Evolutionary conservation across 2,888 invertebrate species (phyloP).

Genomic region (Anthophora plumipes): DNA sequence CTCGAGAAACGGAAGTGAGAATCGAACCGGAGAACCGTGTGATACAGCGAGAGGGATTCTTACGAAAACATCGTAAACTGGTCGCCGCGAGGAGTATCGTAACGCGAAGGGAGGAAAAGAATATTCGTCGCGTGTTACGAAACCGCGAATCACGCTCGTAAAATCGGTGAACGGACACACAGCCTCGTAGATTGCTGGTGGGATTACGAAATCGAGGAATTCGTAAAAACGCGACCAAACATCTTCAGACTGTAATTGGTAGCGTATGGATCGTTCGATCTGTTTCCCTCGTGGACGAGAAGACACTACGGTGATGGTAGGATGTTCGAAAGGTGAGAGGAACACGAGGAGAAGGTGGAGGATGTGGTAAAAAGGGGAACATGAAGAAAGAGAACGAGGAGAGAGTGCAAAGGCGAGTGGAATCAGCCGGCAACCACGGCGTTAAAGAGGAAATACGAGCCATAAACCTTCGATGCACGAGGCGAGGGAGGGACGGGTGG

Average conservation of each 20-base stretch:
- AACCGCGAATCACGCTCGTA: slow-evolving; percentile 20
- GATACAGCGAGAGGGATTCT: not conserved
- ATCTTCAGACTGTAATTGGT: too few species aligned
- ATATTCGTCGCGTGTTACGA: slow-evolving; percentile 30
- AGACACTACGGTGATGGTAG: too few species aligned
- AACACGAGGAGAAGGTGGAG: too few species aligned
- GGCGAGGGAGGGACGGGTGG: slow-evolving; percentile 32
- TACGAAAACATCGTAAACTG: not conserved
- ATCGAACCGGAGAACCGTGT: not conserved
- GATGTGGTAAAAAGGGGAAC: too few species aligned
- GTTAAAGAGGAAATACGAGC: slow-evolving; percentile 74
- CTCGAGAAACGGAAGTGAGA: not conserved
- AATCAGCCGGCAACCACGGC: slow-evolving; percentile 64
- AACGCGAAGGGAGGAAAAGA: not conserved
- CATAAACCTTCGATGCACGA: slow-evolving; percentile 69
- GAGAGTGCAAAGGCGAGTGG: slow-evolving; percentile 65
- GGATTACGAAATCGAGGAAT: slow-evolving; percentile 51
- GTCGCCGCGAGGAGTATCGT: not conserved
- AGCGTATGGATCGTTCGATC: slow-evolving; percentile 13
- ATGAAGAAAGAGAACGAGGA: not conserved
- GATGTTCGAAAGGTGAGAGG: too few species aligned
- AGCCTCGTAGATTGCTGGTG: not conserved
- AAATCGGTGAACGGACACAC: slow-evolving; percentile 26
- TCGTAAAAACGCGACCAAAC: slow-evolving; percentile 17
- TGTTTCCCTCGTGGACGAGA: too few species aligned